Evolutionary conservation across 2,888 invertebrate species (phyloP), one percentile per base, ranked within the genome.

Genomic region (Chironomus riparius): DNA sequence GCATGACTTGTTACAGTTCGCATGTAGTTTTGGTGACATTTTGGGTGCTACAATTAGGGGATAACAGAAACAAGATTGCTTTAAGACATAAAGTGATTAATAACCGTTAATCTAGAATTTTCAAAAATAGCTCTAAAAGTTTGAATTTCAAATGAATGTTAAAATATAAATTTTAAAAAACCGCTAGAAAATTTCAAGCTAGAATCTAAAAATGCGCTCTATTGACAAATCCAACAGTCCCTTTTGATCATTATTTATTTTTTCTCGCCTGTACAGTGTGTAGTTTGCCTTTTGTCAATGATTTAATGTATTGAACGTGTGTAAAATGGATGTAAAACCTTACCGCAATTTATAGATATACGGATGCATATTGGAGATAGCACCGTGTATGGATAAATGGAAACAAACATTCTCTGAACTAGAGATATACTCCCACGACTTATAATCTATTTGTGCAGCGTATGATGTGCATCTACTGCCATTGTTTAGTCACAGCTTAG

Each of bases 241-340:
- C 38, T 38, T 10, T 10, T 4, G 38, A 38, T 38, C 38, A 38
- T 70, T 68, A 13, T 38, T 47, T 28, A n/a, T 47, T 56, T 28
- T 22, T 24, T 71, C 6, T 12, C 13, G 15, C 48, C 15, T 24
- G 5, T 47, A 24, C 15, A 18, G 6, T 38, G 28, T 38, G n/a
- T 7, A 38, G 68, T 38, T 68, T 48, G 48, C 70, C n/a, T 56
- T 56, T 71, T 56, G 56, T 56, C 15, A 13, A 50, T 71, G 71
- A 71, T 71, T 71, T 71, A 71, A 56, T 71, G 71, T 24, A 71
- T 71, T 71, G 50, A 71, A 56, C 56, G 71, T 24, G 56, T 71
- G 71, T 71, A 71, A 71, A 71, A 56, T 56, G 56, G 18, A 56
- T 56, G 38, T 38, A 38, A 38, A 38, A 38, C 38, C 4, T 38